Base-by-base conservation (phyloP, 2,888 invertebrate genomes). In the Protodeltote pygarga region DNA sequence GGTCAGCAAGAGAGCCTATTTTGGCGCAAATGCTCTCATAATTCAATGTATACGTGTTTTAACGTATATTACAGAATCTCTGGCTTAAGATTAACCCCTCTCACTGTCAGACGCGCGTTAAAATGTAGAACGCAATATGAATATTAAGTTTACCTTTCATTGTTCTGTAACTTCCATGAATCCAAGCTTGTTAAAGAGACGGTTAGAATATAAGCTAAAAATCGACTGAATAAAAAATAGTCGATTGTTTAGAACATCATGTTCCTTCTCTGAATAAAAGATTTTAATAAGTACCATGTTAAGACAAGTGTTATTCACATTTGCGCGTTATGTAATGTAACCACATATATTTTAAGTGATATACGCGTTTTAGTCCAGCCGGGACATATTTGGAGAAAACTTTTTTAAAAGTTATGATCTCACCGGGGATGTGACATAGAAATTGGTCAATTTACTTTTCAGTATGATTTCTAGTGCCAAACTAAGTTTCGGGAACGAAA, bases 401-500 rank as follows among this genome's bases (percentile, higher is more conserved):
- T 35, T 46, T 35, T 25, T 62, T 54, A 52, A 44, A 48, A 58
- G 27, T 48, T 58, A 33, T 59, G 65, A 59, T 59, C 59, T 59
- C 65, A 59, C 39, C 35, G 27, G n/a, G 41, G 27, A 44, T 62
- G 50, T 63, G 47, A 66, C 61, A 65, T 47, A 57, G 35, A 49
- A 57, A 57, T 64, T 59, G 58, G 45, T 46, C 48, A 46, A 47
- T 52, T 54, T 52, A 63, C 46, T 51, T 47, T 61, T 50, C 65
- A 59, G 62, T 73, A 73, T 72, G 32, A 59, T 71, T 73, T 70
- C 70, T 70, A 64, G 74, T 77, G 77, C 77, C 77, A 76, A 77
- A 74, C 63, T 58, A 38, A 37, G 31, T 66, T 73, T 51, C 44
- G 37, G 33, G 25, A 52, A 59, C 34, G 61, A 27, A 52, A 49